Conservation (phyloP, 92 coral and sea anemone species). For the Bergia sp. region DNA sequence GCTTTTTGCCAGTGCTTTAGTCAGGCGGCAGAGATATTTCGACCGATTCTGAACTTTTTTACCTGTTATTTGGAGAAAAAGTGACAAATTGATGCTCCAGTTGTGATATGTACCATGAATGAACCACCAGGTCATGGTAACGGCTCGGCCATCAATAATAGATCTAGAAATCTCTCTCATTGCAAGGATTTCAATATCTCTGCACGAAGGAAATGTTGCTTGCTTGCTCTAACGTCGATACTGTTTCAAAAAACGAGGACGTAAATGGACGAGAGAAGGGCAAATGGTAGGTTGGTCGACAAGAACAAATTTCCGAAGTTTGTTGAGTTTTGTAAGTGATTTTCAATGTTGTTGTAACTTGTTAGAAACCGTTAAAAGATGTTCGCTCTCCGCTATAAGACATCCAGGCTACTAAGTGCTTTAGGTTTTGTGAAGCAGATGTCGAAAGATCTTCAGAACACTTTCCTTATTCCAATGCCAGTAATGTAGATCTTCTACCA, state of each 20-base stretch:
- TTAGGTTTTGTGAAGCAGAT: not conserved
- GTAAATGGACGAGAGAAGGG: not conserved
- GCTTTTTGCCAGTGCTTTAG: not conserved
- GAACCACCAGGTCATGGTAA: constrained; percentile 25
- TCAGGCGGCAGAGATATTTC: not conserved
- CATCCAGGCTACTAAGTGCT: not conserved
- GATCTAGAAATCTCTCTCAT: constrained; percentile 13
- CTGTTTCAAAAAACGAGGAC: not conserved
- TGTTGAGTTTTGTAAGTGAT: not conserved
- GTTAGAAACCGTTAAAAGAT: not conserved
- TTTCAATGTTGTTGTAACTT: not conserved
- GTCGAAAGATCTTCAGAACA: not conserved
- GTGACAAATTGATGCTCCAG: constrained; percentile 38
- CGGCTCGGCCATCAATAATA: constrained; percentile 25
- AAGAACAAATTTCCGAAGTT: not conserved
- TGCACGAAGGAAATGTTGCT: constrained; percentile 21
- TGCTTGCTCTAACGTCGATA: not conserved
- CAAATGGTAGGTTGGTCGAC: constrained; percentile 18
- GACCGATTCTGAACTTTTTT: not conserved
- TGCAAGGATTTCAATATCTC: constrained; percentile 11
- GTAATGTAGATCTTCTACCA: not conserved
- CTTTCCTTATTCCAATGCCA: not conserved
- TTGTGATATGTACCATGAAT: constrained; percentile 37
- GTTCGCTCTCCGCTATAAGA: not conserved
- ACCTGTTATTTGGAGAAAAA: constrained; percentile 30